Percentiles rank a stretch among this genome's conserved stretches.
Conservation (phyloP, 2,888 invertebrate genomes). For the Prosopocoilus inquinatus region DNA sequence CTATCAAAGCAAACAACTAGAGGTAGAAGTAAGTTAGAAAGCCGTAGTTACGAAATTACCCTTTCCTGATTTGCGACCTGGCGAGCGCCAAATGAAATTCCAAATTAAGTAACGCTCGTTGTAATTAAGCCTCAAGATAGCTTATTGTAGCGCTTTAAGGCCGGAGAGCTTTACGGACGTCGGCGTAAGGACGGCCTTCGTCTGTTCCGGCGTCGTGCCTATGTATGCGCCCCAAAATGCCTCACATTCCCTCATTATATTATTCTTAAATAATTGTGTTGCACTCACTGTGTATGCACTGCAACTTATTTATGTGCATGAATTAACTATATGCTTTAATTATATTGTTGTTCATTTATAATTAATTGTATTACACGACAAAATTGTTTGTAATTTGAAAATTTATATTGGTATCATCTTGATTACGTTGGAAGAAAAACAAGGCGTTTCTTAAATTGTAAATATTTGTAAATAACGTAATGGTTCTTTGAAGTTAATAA, state of each 20-base stretch:
- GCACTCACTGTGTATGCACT: neutral
- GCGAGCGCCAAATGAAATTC: slow-evolving; percentile 51
- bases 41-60: slow-evolving; percentile 40
- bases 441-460: too few relatives aligned
- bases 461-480: too few relatives aligned
- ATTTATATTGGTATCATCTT: too few relatives aligned
- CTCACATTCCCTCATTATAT: neutral
- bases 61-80: slow-evolving; percentile 50
- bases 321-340: neutral
- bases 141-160: slow-evolving; percentile 42
- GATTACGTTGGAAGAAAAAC: too few relatives aligned
- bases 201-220: neutral
- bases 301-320: neutral
- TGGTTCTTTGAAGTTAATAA: too few relatives aligned
- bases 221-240: neutral
- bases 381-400: too few relatives aligned
- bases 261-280: neutral
- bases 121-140: slow-evolving; percentile 51
- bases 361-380: too few relatives aligned
- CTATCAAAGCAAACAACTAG: slow-evolving; percentile 16
- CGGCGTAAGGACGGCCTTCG: neutral
- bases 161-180: slow-evolving; percentile 1
- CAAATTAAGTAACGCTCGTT: slow-evolving; percentile 48
- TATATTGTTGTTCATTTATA: too few relatives aligned
- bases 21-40: slow-evolving; percentile 17